phyloP scores from a whole-genome alignment of 2,888 invertebrate species.

The Ypsolopha scabrella region DNA sequence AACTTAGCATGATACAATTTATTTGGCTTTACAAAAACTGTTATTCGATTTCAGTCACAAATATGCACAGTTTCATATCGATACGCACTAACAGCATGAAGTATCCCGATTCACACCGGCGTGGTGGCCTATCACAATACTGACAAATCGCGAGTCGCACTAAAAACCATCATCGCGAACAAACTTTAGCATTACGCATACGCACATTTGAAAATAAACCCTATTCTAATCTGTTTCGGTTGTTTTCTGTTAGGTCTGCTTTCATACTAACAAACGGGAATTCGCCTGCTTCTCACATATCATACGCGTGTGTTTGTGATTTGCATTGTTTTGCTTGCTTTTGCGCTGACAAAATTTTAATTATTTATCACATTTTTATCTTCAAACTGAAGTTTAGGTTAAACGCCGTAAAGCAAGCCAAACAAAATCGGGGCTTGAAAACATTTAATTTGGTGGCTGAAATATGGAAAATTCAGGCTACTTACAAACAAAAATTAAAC shows the following conservation, averaged over 20 bases:
- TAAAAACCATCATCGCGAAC: slow-evolving; percentile 25
- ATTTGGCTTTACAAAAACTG: neutral
- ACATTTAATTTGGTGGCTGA: neutral
- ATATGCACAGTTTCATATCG: neutral
- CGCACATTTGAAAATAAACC: slow-evolving; percentile 35
- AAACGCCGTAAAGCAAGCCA: slow-evolving; percentile 12
- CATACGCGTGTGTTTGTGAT: slow-evolving; percentile 53
- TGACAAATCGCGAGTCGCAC: slow-evolving; percentile 25
- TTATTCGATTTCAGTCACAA: neutral
- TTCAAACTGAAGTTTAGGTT: too few species aligned
- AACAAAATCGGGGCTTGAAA: slow-evolving; percentile 8
- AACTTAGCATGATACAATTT: too few species aligned
- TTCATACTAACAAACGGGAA: slow-evolving; percentile 39
- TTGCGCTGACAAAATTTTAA: slow-evolving; percentile 24
- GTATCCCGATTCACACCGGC: slow-evolving; percentile 65
- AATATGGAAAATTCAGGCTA: neutral
- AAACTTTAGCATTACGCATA: slow-evolving; percentile 33
- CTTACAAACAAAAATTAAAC: neutral
- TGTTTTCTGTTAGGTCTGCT: slow-evolving; percentile 51
- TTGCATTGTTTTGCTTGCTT: slow-evolving; percentile 66
- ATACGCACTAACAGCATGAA: neutral
- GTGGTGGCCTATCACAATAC: slow-evolving; percentile 32
- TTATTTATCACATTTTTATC: too few species aligned
- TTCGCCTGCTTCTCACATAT: slow-evolving; percentile 53
- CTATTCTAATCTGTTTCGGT: slow-evolving; percentile 33